Evolutionary conservation across 2,888 invertebrate genomes (phyloP).

Genomic region (Girardia tigrina): DNA sequence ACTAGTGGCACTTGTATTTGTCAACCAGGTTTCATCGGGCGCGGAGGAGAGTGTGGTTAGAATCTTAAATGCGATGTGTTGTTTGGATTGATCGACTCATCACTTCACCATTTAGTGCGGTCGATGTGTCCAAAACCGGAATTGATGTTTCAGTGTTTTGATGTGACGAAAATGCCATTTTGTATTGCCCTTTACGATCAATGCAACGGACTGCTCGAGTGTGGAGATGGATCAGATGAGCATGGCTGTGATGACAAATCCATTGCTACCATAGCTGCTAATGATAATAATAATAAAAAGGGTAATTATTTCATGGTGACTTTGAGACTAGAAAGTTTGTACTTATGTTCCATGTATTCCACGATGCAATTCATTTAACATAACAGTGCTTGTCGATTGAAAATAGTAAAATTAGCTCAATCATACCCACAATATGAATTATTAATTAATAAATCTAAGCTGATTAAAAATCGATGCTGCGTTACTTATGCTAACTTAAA

Average conservation of each 20-base stretch:
- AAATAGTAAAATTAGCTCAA: no score
- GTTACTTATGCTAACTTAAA: no score
- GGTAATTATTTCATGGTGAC: no score
- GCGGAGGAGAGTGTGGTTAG: constrained; percentile 7
- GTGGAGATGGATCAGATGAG: constrained; percentile 36
- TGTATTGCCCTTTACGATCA: constrained; percentile 36
- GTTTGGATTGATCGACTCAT: not conserved
- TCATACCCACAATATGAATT: no score
- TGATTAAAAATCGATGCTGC: no score
- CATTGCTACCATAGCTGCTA: not conserved
- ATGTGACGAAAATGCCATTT: constrained; percentile 25
- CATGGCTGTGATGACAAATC: constrained; percentile 24
- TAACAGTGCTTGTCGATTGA: no score
- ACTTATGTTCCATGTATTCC: no score
- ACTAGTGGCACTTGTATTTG: constrained; percentile 25
- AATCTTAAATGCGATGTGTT: not conserved
- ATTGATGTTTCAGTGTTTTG: constrained; percentile 36
- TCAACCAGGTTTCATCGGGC: constrained; percentile 25
- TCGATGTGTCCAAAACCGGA: constrained; percentile 35
- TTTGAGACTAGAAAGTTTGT: no score
- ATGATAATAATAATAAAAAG: no score
- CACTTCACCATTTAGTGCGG: not conserved
- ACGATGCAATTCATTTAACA: no score
- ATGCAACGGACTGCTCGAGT: constrained; percentile 36
- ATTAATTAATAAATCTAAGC: no score